phyloP scores from a whole-genome alignment of 2,113 vertebrate genomes.

The Nestor notabilis region DNA sequence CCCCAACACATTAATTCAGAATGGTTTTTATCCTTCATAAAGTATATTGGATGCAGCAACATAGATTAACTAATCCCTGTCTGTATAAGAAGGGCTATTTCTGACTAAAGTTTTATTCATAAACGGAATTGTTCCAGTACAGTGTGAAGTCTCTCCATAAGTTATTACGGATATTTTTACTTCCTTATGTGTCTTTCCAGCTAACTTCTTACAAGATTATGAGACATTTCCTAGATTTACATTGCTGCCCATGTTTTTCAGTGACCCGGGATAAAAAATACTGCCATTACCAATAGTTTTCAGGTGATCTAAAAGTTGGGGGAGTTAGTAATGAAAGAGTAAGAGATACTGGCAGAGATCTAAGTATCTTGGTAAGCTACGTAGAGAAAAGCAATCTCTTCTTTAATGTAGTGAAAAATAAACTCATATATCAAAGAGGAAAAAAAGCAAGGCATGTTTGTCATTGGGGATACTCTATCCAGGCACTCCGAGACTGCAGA shows the following conservation, averaged over 20 bases:
- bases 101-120: not conserved
- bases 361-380: not conserved
- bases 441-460: not conserved
- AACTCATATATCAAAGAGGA: not conserved
- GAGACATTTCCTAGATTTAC: not conserved
- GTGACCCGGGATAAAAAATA: not conserved
- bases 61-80: not conserved
- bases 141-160: not conserved
- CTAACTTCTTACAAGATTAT: not conserved
- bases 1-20: slow-evolving; percentile 8
- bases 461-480: not conserved
- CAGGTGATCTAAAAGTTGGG: not conserved
- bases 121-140: not conserved
- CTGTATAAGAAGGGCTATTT: not conserved
- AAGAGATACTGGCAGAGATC: not conserved
- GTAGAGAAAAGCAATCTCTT: not conserved
- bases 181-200: not conserved
- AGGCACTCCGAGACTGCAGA: not conserved
- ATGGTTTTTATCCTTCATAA: slow-evolving; percentile 3
- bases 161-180: not conserved
- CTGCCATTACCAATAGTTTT: not conserved
- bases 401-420: not conserved
- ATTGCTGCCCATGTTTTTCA: not conserved
- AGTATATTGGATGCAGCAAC: not conserved
- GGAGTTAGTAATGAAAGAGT: not conserved